Conservation (phyloP, 2,797 vertebrate genomes). For the Etheostoma nigrum region DNA sequence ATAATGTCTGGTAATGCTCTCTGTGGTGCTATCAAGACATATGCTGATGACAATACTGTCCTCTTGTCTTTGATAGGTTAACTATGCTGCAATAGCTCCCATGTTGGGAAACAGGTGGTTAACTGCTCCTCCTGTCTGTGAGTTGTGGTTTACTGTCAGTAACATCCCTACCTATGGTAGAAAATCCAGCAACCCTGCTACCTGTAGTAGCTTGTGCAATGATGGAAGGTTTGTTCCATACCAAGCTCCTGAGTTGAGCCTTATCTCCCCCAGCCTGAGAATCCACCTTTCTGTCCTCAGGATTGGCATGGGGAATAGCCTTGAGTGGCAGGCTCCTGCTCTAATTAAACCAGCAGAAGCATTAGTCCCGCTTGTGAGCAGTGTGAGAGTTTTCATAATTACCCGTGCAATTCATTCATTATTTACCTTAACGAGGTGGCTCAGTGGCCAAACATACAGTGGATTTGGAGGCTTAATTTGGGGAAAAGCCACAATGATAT, state of each 20-base stretch:
- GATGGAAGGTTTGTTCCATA: constrained; percentile 33
- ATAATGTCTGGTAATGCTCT: constrained; percentile 58
- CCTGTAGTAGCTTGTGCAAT: constrained; percentile 32
- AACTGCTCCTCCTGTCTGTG: constrained; percentile 48
- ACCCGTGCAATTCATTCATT: constrained; percentile 80
- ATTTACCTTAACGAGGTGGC: constrained; percentile 80
- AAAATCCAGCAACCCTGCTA: constrained; percentile 34
- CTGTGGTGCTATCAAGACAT: constrained; percentile 55
- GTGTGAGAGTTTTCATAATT: constrained; percentile 80
- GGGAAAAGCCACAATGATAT: constrained; percentile 58
- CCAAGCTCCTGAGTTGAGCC: constrained; percentile 39
- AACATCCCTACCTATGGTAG: constrained; percentile 42
- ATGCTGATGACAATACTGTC: constrained; percentile 59
- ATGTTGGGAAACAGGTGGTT: constrained; percentile 59
- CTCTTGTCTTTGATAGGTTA: constrained; percentile 58
- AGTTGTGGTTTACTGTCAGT: constrained; percentile 34
- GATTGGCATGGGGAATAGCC: constrained; percentile 60
- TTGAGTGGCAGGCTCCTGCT: constrained; percentile 79
- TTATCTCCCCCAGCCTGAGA: constrained; percentile 68
- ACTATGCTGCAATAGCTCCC: constrained; percentile 50
- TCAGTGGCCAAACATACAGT: constrained; percentile 72
- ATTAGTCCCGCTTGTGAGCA: constrained; percentile 82
- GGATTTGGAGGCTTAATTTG: constrained; percentile 69
- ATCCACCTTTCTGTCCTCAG: constrained; percentile 54
- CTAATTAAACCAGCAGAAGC: constrained; percentile 84